Evolutionary conservation across 2,888 invertebrate species (phyloP), one percentile per base, ranked within the genome.

Genomic region (Thysanoteuthis rhombus): DNA sequence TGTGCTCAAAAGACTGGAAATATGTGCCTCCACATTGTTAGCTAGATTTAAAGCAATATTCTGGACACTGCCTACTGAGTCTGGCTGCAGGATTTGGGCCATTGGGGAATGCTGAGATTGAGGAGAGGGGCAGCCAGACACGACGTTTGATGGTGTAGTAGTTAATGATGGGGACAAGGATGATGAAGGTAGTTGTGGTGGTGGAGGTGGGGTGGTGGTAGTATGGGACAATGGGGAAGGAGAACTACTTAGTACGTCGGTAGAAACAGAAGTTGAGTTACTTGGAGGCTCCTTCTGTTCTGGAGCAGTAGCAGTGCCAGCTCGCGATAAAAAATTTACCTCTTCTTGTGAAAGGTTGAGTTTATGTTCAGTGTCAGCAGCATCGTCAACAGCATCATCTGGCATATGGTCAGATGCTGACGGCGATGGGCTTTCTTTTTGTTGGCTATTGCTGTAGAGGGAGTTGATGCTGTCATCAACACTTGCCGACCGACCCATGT

Each of bases 291-390:
- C 95, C 94, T 95, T 95, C 95, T 94, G 94, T 94, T 95, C 96
- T 95, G 95, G 95, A 94, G 94, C 95, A 95, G 95, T 95, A 95
- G 95, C 95, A 95, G 96, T 95, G 95, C 96, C 96, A 95, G 95
- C 94, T 95, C 96, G 95, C 94, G 95, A 95, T 95, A 96, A 95
- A 95, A 96, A 95, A 95, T 95, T 95, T 93, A 96, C 93, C 94
- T 95, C 95, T 94, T 95, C 95, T 47, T 94, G 94, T 91, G 91
- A 93, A 93, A 94, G 91, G 93, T 94, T 90, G 93, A 94, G 94
- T 93, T 75, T 94, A 36, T 94, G 94, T 94, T 92, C 95, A 92
- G 93, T 94, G 32, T 90, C 94, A n/a, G 32, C 94, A 32, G n/a
- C 91, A 58, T 92, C 58, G 92, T 22, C 52, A 25, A n/a, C 94